A percentile compares a stretch with the other conserved stretches of the same genome.
These are phyloP conservation scores for Ctenoplectra terminalis DNA, from an alignment of 1,140 invertebrate genomes.

Conservation along the genomic window DNA sequence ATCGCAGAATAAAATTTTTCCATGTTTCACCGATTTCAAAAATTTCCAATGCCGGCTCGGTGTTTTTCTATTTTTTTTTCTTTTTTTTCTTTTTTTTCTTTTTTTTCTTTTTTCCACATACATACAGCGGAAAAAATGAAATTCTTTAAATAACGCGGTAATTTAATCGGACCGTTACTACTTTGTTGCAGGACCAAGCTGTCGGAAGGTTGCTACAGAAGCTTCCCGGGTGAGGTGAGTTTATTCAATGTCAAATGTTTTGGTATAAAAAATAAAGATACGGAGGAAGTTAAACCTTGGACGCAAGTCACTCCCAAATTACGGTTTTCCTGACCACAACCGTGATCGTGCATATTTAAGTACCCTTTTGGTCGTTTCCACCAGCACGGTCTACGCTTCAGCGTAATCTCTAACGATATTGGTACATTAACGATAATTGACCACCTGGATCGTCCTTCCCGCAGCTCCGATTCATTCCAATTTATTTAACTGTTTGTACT, in stretches of 20 bases:
- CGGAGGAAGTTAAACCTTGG: conserved; percentile 5
- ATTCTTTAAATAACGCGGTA: conserved; percentile 1
- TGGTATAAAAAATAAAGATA: conserved; percentile 4
- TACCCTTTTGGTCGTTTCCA: not conserved
- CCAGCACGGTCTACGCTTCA: not conserved
- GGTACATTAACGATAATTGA: conserved; percentile 13
- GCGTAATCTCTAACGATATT: conserved; percentile 2
- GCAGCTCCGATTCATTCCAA: not conserved
- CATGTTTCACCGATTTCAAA: not conserved
- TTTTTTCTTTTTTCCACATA: too few relatives aligned
- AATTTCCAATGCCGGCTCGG: not conserved
- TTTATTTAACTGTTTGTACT: not conserved
- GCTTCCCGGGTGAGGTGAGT: conserved; percentile 49
- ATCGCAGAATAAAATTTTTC: not conserved
- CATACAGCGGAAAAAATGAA: too few relatives aligned
- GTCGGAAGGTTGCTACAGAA: not conserved
- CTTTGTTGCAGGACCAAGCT: conserved; percentile 52
- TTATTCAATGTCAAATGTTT: conserved; percentile 24
- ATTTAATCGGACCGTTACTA: conserved; percentile 37
- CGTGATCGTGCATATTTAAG: conserved; percentile 30
- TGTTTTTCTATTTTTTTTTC: too few relatives aligned
- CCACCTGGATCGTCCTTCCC: not conserved
- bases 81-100: too few relatives aligned
- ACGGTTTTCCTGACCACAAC: conserved; percentile 33
- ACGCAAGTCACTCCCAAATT: conserved; percentile 36